Conservation (phyloP, 2,888 invertebrate genomes). For the Sclerodermus sp. region DNA sequence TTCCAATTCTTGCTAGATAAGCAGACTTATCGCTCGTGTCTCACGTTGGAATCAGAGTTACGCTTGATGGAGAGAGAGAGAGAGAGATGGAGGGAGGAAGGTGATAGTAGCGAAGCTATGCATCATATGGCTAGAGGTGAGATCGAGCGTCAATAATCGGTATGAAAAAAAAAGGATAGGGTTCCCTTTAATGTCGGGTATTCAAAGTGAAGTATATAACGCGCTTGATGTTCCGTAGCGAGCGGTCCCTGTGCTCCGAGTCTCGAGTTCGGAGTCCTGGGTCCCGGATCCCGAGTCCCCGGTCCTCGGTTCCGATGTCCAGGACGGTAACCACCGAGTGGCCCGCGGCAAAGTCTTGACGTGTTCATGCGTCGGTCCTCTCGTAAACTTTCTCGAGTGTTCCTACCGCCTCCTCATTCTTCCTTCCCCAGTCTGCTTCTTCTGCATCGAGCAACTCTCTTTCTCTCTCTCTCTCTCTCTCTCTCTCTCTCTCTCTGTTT, state of each 20-base stretch:
- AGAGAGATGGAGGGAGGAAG: too few relatives aligned
- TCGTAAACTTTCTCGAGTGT: slow-evolving; percentile 36
- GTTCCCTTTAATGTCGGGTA: slow-evolving; percentile 30
- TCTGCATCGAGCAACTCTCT: slow-evolving; percentile 1
- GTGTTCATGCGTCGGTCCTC: slow-evolving; percentile 42
- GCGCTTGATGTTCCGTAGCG: too few relatives aligned
- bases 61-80: too few relatives aligned
- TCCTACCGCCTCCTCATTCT: slow-evolving; percentile 13
- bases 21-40: too few relatives aligned
- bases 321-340: slow-evolving; percentile 25
- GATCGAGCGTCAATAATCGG: slow-evolving; percentile 19
- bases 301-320: slow-evolving; percentile 5
- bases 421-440: not conserved
- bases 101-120: too few relatives aligned
- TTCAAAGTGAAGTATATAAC: slow-evolving; percentile 21
- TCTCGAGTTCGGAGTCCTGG: too few relatives aligned
- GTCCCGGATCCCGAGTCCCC: too few relatives aligned
- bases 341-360: slow-evolving; percentile 36
- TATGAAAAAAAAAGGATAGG: slow-evolving; percentile 28
- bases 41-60: too few relatives aligned
- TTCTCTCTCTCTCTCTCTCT: not conserved
- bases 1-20: too few relatives aligned
- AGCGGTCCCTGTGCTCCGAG: too few relatives aligned
- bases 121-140: too few relatives aligned
- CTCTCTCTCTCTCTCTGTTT: slow-evolving; percentile 8